Conservation (phyloP, 2,888 invertebrate species). For the Peribatodes rhomboidaria region DNA sequence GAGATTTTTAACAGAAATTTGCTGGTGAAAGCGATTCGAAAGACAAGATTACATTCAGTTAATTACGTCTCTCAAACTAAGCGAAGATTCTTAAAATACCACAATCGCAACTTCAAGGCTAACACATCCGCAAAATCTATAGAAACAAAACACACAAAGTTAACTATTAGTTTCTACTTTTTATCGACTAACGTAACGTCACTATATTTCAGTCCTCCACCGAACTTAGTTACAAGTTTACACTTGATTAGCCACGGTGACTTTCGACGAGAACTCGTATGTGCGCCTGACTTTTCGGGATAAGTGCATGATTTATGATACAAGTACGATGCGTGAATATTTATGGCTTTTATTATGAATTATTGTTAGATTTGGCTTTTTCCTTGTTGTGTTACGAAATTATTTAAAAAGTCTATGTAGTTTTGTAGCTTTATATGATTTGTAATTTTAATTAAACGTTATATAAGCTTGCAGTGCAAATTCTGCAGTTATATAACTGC, state of each 20-base stretch:
- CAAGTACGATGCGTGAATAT: slow-evolving; percentile 56
- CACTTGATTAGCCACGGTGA: slow-evolving; percentile 76
- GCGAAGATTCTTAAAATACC: no score
- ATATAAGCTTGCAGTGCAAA: no score
- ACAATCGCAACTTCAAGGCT: no score
- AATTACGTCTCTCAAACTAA: no score
- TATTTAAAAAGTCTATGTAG: not conserved
- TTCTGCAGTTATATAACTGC: no score
- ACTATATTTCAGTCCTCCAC: slow-evolving; percentile 32
- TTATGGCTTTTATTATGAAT: slow-evolving; percentile 50
- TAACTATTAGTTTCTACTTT: not conserved
- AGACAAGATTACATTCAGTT: no score
- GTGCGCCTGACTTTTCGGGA: slow-evolving; percentile 54
- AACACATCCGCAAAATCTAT: no score
- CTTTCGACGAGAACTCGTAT: slow-evolving; percentile 60
- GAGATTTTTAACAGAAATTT: no score
- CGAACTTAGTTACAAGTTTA: slow-evolving; percentile 72
- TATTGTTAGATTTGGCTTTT: slow-evolving; percentile 37
- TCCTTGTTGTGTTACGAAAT: slow-evolving; percentile 11
- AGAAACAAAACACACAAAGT: not conserved
- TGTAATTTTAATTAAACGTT: no score
- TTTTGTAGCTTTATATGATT: not conserved
- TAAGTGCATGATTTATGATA: slow-evolving; percentile 50
- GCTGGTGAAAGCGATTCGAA: no score
- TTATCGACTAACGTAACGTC: slow-evolving; percentile 22